Evolutionary conservation across 1,140 invertebrate genomes (phyloP).

Genomic region (Scaptomyza pallida): DNA sequence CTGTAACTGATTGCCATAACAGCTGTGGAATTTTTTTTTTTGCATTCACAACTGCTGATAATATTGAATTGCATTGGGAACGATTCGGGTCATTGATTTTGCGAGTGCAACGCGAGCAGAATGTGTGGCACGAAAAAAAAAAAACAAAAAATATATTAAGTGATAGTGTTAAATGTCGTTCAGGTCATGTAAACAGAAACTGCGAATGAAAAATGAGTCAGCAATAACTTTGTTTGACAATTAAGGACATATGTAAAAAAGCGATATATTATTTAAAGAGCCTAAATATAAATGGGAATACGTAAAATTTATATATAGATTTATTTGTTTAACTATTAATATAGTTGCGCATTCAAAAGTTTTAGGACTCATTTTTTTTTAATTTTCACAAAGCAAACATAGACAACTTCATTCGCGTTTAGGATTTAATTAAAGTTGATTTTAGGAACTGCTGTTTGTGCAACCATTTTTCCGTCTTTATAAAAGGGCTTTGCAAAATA

Average conservation of each 20-base stretch:
- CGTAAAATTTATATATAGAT: too few relatives aligned
- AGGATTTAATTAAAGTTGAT: neutral
- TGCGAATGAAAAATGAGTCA: conserved; percentile 23
- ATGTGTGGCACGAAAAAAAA: neutral
- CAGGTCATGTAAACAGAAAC: conserved; percentile 11
- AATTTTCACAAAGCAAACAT: neutral
- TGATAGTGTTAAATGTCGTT: conserved; percentile 45
- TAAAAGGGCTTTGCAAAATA: neutral
- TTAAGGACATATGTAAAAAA: neutral
- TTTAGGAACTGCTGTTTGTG: neutral
- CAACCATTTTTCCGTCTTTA: neutral
- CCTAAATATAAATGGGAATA: too few relatives aligned
- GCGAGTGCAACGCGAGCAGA: conserved; percentile 46
- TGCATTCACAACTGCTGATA: conserved; percentile 6
- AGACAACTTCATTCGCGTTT: neutral
- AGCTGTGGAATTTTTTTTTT: conserved; percentile 7
- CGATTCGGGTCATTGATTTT: conserved; percentile 43
- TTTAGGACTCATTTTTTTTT: too few relatives aligned
- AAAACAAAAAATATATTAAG: conserved; percentile 32
- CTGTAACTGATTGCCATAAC: conserved; percentile 9
- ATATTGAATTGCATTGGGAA: conserved; percentile 23
- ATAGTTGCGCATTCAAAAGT: neutral
- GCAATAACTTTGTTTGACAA: neutral
- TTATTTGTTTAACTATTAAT: neutral
- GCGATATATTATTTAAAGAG: neutral